phyloP scores from a whole-genome alignment of 2,797 vertebrate genomes.

The Alosa sapidissima region DNA sequence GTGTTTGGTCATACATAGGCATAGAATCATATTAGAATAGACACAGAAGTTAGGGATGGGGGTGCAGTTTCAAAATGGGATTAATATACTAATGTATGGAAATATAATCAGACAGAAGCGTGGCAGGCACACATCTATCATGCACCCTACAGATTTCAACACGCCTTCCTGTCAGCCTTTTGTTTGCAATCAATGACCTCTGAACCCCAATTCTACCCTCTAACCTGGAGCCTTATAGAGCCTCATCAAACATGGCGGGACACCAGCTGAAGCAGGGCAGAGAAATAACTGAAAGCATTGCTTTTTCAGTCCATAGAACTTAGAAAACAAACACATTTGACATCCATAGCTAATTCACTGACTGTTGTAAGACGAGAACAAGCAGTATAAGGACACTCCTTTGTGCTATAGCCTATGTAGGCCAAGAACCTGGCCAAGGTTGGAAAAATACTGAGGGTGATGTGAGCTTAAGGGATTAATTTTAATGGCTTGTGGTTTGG shows the following conservation, averaged over 20 bases:
- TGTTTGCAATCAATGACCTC: constrained; percentile 39
- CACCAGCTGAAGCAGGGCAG: not conserved
- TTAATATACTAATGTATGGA: constrained; percentile 47
- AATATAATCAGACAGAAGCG: constrained; percentile 42
- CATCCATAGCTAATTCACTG: not conserved
- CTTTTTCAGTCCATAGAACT: not conserved
- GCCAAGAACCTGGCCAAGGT: not conserved
- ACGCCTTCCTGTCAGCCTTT: constrained; percentile 39
- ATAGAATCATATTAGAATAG: not conserved
- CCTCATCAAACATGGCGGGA: not conserved
- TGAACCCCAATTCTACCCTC: constrained; percentile 16
- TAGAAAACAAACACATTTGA: not conserved
- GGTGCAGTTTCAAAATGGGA: constrained; percentile 27
- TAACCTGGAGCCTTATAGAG: not conserved
- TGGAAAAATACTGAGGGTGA: not conserved
- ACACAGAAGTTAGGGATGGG: constrained; percentile 29
- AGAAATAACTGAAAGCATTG: not conserved
- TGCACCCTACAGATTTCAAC: constrained; percentile 43
- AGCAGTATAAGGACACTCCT: not conserved
- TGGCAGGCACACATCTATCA: constrained; percentile 44
- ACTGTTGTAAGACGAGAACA: not conserved
- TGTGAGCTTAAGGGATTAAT: not conserved
- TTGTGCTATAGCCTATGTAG: not conserved
- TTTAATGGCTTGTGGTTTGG: too few species aligned
- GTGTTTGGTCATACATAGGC: not conserved